Evolutionary conservation across 1,140 invertebrate species (phyloP), one percentile per base, ranked within the genome.

Genomic region (Tetraneura akinire): DNA sequence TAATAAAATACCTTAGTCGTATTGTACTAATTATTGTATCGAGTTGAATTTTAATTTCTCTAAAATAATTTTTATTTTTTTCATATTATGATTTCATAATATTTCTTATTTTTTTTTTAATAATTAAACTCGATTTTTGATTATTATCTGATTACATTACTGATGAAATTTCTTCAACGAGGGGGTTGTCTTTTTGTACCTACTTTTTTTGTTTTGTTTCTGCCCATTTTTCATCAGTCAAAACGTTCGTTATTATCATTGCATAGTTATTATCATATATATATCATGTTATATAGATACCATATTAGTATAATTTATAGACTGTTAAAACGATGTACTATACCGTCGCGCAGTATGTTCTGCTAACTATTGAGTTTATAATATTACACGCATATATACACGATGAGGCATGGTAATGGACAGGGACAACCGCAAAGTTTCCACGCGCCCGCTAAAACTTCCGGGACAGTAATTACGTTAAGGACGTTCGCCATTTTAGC

Each of bases 381-480:
- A 64, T 64, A 64, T 64, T 64, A 37, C 62, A 37, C 29, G 29
- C 62, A n/a, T n/a, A n/a, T n/a, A n/a, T n/a, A n/a, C n/a, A n/a
- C n/a, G n/a, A n/a, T n/a, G n/a, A n/a, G 32, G 62, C 32, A 29
- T 37, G 5, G 16, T 47, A 68, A 68, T 68, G 37, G 66, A 68
- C 66, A 45, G 6, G 13, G 14, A n/a, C 21, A 14, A 68, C 21
- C 37, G 14, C 66, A 68, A 68, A 68, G 42, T 68, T 68, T 68
- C 21, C 66, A 47, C 66, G 8, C 45, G n/a, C 29, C 66, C 21
- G 8, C 21, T 68, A 68, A 47, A 68, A 68, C 42, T 68, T 68
- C 37, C 66, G 42, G 66, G 66, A 68, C 42, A 68, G 42, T 68
- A 68, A 68, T 68, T 68, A 47, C 66, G 13, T 68, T 66, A 66